Percentiles rank a stretch among this genome's conserved stretches.
Conservation (phyloP, 2,113 vertebrate genomes). For the Ptilorrhoa leucosticta region DNA sequence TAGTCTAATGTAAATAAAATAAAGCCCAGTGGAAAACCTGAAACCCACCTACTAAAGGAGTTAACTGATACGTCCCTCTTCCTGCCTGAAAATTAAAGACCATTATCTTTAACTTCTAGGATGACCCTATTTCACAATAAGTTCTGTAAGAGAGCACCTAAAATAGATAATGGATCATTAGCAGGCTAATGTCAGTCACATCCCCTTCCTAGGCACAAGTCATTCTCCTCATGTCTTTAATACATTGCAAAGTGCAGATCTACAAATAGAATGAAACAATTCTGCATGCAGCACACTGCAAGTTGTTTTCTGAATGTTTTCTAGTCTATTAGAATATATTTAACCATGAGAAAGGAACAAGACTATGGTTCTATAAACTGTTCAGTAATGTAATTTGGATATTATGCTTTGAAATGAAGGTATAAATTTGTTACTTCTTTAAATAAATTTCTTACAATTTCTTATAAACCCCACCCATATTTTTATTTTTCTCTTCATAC, state of each 20-base stretch:
- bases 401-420: slow-evolving; percentile 59
- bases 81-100: not conserved
- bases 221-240: not conserved
- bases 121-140: slow-evolving; percentile 3
- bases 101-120: not conserved
- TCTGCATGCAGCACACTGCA: slow-evolving; percentile 40
- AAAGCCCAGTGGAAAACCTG: slow-evolving; percentile 5
- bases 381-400: slow-evolving; percentile 24
- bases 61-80: not conserved
- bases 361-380: slow-evolving; percentile 35
- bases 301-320: not conserved
- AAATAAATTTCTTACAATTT: slow-evolving; percentile 37
- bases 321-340: slow-evolving; percentile 1
- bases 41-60: not conserved
- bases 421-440: slow-evolving; percentile 57
- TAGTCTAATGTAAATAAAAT: not conserved
- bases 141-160: not conserved
- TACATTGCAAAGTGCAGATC: slow-evolving; percentile 50
- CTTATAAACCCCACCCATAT: slow-evolving; percentile 53
- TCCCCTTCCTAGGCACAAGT: not conserved
- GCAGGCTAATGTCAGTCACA: not conserved
- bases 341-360: slow-evolving; percentile 44
- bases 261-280: slow-evolving; percentile 53
- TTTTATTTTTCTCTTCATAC: slow-evolving; percentile 42
- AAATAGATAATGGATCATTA: slow-evolving; percentile 14